Evolutionary conservation across 2,113 vertebrate genomes (phyloP), one percentile per base, ranked within the genome.

Genomic region (Chaetodon trifascialis): DNA sequence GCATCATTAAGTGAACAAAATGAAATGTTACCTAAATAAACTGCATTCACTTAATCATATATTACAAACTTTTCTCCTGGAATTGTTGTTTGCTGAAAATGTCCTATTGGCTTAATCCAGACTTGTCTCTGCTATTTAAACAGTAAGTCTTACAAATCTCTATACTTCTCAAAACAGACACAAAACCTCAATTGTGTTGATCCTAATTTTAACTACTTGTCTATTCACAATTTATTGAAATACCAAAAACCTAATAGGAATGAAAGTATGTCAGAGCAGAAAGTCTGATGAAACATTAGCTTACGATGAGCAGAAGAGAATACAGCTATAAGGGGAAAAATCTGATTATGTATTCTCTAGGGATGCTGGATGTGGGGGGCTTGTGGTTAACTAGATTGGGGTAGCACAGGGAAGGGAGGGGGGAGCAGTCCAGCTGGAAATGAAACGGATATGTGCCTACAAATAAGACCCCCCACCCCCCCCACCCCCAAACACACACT

Each of bases 391-490:
- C 97, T 96, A 94, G 96, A 95, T 96, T 96, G 91, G 93, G 92
- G 91, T 89, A 93, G 86, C 93, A 85, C 76, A 90, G 76, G 55
- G 58, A 52, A 63, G 90, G 93, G 91, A 78, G 81, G 76, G 76
- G 77, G 77, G 79, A n/a, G 78, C 91, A 88, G 73, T 91, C 86
- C 87, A 87, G 89, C 87, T 89, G 90, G 87, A 93, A 91, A 89
- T 36, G 75, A 93, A 94, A 93, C 76, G 87, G 86, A 95, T 96
- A 93, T 87, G 73, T 86, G 83, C 83, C 94, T 93, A 93, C 92
- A 93, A 95, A 97, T 97, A 98, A 97, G 97, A 97, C 96, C 97
- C 98, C 95, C 96, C 96, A 96, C 97, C 98, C 95, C 96, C 96
- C 85, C 96, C 96, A 95, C 96, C 5, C 30, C 96, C 96, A 95